Evolutionary conservation across 1,140 invertebrate genomes (phyloP).

Genomic region (Anoplolepis gracilipes): DNA sequence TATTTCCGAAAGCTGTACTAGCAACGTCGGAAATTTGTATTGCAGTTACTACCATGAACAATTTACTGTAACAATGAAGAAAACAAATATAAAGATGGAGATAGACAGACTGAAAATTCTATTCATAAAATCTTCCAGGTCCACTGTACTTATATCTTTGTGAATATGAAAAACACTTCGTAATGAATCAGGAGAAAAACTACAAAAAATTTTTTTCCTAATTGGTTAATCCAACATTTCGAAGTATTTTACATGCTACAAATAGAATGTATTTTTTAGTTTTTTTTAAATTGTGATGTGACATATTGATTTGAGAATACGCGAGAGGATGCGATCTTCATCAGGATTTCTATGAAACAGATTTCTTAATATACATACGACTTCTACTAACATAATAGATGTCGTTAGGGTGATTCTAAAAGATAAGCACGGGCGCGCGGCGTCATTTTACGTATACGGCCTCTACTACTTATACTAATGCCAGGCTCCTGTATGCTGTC

Average conservation of each 20-base stretch:
- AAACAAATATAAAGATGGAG: background rate
- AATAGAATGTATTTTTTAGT: background rate
- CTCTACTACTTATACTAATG: conserved; percentile 92
- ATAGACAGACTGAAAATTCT: background rate
- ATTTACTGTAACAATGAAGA: background rate
- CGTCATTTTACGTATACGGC: conserved; percentile 93
- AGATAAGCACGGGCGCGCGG: conserved; percentile 91
- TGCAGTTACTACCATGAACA: background rate
- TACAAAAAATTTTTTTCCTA: too few relatives aligned
- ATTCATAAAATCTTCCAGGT: conserved; percentile 10
- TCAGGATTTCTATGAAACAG: background rate
- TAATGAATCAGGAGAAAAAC: too few relatives aligned
- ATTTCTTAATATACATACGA: conserved; percentile 31
- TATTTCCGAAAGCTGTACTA: background rate
- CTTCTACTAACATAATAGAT: conserved; percentile 66
- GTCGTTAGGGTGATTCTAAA: conserved; percentile 85
- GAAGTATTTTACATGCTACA: too few relatives aligned
- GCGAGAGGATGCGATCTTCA: background rate
- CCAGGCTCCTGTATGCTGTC: conserved; percentile 78
- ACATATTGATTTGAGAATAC: background rate
- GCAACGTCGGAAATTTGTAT: background rate
- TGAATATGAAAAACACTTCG: too few relatives aligned
- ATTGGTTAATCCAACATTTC: too few relatives aligned
- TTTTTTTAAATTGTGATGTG: background rate
- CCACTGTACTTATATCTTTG: too few relatives aligned